Evolutionary conservation across 2,113 vertebrate genomes (phyloP), one percentile per base, ranked within the genome.

Genomic region (Xenopus tropicalis): DNA sequence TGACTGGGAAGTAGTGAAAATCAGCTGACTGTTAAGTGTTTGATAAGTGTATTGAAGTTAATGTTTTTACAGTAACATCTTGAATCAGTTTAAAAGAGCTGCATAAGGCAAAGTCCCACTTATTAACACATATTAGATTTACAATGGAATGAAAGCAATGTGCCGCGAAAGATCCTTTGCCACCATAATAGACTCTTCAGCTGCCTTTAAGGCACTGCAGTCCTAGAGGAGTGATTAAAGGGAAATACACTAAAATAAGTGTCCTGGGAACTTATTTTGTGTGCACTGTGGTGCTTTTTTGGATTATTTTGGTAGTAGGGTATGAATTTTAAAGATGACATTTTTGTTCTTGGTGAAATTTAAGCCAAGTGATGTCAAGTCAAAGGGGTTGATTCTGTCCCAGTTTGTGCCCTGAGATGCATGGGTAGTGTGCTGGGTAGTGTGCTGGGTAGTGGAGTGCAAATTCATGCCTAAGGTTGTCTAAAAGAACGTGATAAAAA

Each of bases 51-150:
- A 54, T 54, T 54, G 52, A 54, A 54, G 9, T 54, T 5, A 17
- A 54, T 54, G 52, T 54, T 54, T 54, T 54, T 54, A 17, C 52
- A 5, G 19, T 54, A 17, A 17, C 52, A 54, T 24, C 58, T 44
- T 17, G 58, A 22, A 74, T 48, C 65, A 51, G 42, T 37, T 56
- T 69, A 69, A 62, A 75, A 52, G 29, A 63, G 46, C 58, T 56
- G 69, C 69, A 63, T 76, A 69, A 69, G 73, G 73, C 42, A 69
- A 69, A 62, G 66, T 69, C 46, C 58, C 66, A 76, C 73, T 76
- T 68, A 76, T 69, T 66, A 76, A 69, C 73, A 76, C 73, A 22
- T 76, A 66, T 66, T 56, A 61, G 66, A n/a, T 23, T 14, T 54
- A 66, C 66, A 43, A 76, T 52, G 56, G 66, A 52, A 54, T 62